phyloP scores from a whole-genome alignment of 2,113 vertebrate species.

The Catharus fuscescens region DNA sequence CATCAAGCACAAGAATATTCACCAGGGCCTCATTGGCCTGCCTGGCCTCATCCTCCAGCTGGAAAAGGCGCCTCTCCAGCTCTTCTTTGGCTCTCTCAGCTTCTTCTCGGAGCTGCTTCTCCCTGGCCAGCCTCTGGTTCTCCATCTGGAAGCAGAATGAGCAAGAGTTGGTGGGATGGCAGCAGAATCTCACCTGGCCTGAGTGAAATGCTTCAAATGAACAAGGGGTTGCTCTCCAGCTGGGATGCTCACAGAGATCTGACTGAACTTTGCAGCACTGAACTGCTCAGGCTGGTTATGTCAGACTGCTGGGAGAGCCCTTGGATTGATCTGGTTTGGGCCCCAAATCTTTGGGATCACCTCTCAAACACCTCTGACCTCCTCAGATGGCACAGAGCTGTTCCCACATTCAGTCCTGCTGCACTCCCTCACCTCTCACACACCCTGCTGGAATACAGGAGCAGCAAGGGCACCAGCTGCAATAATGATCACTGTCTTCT shows the following conservation, averaged over 20 bases:
- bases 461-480: background rate
- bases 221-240: background rate
- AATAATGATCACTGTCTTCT: background rate
- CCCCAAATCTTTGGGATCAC: background rate
- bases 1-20: background rate
- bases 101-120: slow-evolving; percentile 92
- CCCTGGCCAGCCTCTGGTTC: slow-evolving; percentile 86
- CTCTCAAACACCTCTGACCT: background rate
- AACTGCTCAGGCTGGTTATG: background rate
- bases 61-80: slow-evolving; percentile 88
- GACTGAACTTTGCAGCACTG: background rate
- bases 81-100: slow-evolving; percentile 89
- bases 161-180: background rate
- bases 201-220: background rate
- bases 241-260: background rate
- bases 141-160: slow-evolving; percentile 79
- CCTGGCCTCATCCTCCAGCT: slow-evolving; percentile 90
- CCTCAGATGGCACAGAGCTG: background rate
- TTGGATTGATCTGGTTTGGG: background rate
- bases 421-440: background rate
- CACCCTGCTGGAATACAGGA: background rate
- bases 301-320: background rate
- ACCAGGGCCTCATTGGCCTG: slow-evolving; percentile 89
- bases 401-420: background rate
- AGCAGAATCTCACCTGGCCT: background rate